Evolutionary conservation across 2,888 invertebrate species (phyloP).

Genomic region (Corbicula japonica): DNA sequence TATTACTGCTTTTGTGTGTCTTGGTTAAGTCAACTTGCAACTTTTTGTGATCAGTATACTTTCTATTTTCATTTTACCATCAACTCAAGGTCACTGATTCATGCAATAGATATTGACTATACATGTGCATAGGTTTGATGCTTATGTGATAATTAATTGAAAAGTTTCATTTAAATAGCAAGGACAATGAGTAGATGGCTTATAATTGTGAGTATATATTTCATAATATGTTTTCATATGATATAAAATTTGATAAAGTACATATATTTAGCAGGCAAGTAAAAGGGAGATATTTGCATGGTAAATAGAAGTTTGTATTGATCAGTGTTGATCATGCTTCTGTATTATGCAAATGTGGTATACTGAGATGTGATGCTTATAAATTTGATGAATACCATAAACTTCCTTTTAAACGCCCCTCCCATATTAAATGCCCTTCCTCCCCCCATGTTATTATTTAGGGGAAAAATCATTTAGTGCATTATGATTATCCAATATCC

Average conservation of each 20-base stretch:
- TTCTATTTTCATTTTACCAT: not conserved
- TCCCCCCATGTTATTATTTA: too few species aligned
- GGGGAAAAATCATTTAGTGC: too few species aligned
- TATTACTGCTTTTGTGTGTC: too few species aligned
- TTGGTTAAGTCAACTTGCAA: too few species aligned
- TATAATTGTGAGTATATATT: constrained; percentile 15
- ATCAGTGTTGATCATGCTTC: not conserved
- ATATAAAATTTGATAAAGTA: not conserved
- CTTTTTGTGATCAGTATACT: constrained; percentile 2
- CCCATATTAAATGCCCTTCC: too few species aligned
- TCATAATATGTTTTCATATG: not conserved
- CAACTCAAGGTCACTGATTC: constrained; percentile 16
- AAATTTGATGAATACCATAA: not conserved
- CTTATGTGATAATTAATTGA: not conserved
- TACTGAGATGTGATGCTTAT: not conserved
- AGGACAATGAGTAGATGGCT: constrained; percentile 14
- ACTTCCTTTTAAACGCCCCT: too few species aligned
- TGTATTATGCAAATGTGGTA: not conserved
- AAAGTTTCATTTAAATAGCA: too few species aligned
- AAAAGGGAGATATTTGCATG: not conserved
- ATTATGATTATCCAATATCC: too few species aligned
- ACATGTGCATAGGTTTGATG: not conserved
- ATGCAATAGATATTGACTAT: not conserved
- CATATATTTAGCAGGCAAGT: too few species aligned
- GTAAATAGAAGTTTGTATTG: not conserved